These are phyloP conservation scores for Tuberolachnus salignus DNA, from an alignment of 2,888 invertebrate genomes.

Conservation along the genomic window DNA sequence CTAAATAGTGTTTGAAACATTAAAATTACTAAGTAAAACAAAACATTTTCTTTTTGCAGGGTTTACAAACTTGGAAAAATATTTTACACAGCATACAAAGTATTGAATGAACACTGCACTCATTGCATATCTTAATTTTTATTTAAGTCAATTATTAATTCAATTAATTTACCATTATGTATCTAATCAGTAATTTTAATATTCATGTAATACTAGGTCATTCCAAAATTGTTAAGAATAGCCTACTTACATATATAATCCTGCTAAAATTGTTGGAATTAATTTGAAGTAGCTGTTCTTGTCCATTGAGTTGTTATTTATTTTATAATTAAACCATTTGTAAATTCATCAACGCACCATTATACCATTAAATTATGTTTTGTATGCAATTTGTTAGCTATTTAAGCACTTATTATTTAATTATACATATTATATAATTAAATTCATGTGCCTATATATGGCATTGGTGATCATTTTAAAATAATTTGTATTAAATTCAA, in stretches of 20 bases:
- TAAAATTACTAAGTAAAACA: no score
- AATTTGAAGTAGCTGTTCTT: constrained; percentile 22
- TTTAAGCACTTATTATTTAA: constrained; percentile 31
- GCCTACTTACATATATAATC: constrained; percentile 9
- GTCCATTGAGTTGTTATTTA: constrained; percentile 42
- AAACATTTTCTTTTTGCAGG: constrained; percentile 65
- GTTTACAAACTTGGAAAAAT: constrained; percentile 78
- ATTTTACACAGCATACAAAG: constrained; percentile 76
- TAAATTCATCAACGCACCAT: constrained; percentile 13
- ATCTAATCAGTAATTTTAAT: constrained; percentile 12
- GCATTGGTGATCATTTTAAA: background rate
- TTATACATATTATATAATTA: background rate
- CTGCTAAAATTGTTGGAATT: background rate
- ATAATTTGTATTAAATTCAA: background rate
- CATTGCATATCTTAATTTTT: constrained; percentile 36
- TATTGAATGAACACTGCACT: constrained; percentile 63
- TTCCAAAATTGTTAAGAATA: constrained; percentile 36
- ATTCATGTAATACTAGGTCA: constrained; percentile 13
- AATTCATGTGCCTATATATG: background rate
- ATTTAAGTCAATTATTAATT: constrained; percentile 49
- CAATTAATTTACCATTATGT: constrained; percentile 26
- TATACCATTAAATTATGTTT: background rate
- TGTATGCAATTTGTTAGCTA: background rate
- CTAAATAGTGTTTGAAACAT: background rate
- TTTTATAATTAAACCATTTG: constrained; percentile 38